phyloP scores from a whole-genome alignment of 2,113 vertebrate species.

The Stomatorhinus ivindoensis region DNA sequence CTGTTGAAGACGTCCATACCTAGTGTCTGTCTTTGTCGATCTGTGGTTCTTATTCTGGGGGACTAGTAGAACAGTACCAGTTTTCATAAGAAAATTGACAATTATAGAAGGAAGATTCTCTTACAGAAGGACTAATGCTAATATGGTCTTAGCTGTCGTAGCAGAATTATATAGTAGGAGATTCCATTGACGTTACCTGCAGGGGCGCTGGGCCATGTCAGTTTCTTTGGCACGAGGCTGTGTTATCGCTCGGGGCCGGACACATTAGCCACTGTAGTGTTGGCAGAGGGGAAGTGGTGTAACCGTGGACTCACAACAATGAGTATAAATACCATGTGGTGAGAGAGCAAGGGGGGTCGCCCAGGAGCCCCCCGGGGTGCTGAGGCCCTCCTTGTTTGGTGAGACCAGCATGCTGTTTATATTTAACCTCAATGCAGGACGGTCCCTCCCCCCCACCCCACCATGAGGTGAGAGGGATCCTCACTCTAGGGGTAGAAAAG shows the following conservation, averaged over 20 bases:
- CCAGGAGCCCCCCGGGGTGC: background rate
- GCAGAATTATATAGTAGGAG: background rate
- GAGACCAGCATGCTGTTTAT: slow-evolving; percentile 32
- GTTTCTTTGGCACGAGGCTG: background rate
- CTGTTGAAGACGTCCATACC: background rate
- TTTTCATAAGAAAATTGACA: background rate
- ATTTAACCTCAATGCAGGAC: slow-evolving; percentile 30
- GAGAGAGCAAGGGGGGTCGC: background rate
- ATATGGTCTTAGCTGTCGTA: background rate
- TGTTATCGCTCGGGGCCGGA: background rate
- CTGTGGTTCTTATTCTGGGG: background rate
- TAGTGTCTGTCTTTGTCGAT: background rate
- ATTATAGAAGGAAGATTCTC: background rate
- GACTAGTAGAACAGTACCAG: background rate
- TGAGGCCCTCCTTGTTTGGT: background rate
- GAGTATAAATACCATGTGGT: background rate
- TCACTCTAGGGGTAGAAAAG: background rate
- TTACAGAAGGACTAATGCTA: background rate
- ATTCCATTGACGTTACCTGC: background rate
- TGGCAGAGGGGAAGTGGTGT: background rate
- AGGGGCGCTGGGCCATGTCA: background rate
- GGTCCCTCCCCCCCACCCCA: background rate
- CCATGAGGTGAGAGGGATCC: slow-evolving; percentile 17
- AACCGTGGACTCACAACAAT: background rate
- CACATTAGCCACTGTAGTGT: background rate